Percentiles rank a stretch among this genome's conserved stretches.
Evolutionary conservation across 2,888 invertebrate species (phyloP).

Genomic region (Horisme vitalbata): DNA sequence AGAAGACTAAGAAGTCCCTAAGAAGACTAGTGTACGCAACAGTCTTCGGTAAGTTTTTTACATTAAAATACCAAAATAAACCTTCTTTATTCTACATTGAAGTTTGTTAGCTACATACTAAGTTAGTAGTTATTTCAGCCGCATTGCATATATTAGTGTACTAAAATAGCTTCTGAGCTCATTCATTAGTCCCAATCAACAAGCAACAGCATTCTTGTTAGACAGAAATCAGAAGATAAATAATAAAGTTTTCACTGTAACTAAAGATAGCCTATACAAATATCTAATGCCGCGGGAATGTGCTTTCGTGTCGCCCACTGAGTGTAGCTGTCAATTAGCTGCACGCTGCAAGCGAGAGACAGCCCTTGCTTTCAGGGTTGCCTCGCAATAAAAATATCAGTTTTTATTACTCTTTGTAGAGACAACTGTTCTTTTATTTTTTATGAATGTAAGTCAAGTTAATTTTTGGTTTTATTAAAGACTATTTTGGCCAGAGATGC

Average conservation of each 20-base stretch:
- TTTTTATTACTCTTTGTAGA: neutral
- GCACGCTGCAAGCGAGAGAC: constrained; percentile 25
- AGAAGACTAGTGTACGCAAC: too few relatives aligned
- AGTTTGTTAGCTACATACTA: too few relatives aligned
- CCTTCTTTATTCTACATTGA: too few relatives aligned
- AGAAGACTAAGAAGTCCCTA: too few relatives aligned
- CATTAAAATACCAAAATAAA: too few relatives aligned
- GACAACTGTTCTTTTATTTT: neutral
- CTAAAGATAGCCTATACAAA: constrained; percentile 27
- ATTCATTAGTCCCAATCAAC: constrained; percentile 3
- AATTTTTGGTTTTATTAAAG: too few relatives aligned
- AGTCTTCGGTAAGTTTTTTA: too few relatives aligned
- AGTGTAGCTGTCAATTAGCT: constrained; percentile 41
- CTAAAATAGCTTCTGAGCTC: neutral
- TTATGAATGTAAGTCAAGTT: too few relatives aligned
- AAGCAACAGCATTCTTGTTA: neutral
- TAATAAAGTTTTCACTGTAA: constrained; percentile 25
- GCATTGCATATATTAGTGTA: too few relatives aligned
- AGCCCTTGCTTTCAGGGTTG: constrained; percentile 27
- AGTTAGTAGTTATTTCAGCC: too few relatives aligned
- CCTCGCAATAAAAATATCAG: neutral
- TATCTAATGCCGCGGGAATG: constrained; percentile 21
- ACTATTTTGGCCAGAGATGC: too few relatives aligned
- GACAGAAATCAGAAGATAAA: constrained; percentile 6
- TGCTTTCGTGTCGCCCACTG: constrained; percentile 31